Evolutionary conservation across 2,797 vertebrate genomes (phyloP).

Genomic region (Mionectes olivaceus): DNA sequence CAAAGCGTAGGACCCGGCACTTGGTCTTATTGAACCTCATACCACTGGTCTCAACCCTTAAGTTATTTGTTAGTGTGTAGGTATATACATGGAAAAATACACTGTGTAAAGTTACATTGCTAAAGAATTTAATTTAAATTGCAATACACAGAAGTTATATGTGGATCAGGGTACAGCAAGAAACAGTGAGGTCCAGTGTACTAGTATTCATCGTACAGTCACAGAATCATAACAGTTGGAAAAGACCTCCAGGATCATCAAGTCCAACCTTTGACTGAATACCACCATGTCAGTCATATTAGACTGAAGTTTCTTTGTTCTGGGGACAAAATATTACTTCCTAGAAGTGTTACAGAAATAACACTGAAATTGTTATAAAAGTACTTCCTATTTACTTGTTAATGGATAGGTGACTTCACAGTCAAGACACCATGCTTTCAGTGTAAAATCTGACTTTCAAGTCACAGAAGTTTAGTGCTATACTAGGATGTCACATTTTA

Average conservation of each 20-base stretch:
- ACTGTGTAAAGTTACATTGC: background rate
- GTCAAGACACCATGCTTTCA: background rate
- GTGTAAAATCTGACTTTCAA: background rate
- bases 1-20: too few species aligned
- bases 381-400: background rate
- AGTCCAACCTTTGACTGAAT: background rate
- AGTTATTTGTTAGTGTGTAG: background rate
- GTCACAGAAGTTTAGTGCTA: background rate
- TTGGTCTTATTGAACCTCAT: background rate
- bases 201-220: background rate
- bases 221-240: background rate
- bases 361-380: background rate
- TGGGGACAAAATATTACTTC: background rate
- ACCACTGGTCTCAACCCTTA: background rate
- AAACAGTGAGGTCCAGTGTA: background rate
- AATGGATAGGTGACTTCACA: background rate
- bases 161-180: background rate
- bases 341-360: background rate
- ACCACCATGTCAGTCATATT: too few species aligned
- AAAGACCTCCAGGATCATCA: background rate
- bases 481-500: background rate
- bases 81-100: background rate
- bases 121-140: background rate
- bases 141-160: background rate
- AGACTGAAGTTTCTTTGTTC: background rate